A percentile compares a stretch with the other conserved stretches of the same genome.
Conservation (phyloP, 92 coral and sea anemone species). For the Isaurus tuberculatus region DNA sequence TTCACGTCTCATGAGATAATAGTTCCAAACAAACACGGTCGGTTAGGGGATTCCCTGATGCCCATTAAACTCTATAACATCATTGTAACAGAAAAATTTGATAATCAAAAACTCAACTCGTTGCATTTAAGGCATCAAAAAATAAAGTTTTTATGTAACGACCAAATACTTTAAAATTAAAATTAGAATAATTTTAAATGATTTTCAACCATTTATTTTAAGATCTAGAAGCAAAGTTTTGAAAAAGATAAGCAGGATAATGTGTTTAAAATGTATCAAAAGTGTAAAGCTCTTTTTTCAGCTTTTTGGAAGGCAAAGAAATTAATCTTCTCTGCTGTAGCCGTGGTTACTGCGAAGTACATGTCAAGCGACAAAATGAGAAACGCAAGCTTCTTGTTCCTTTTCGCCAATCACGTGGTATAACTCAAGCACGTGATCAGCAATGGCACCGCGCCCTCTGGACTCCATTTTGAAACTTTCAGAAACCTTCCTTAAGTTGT, state of each 20-base stretch:
- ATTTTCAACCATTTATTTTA: neutral
- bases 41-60: conserved; percentile 47
- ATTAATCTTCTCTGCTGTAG: neutral
- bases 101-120: neutral
- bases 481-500: conserved; percentile 24
- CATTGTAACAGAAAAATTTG: neutral
- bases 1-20: conserved; percentile 37
- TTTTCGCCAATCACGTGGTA: conserved; percentile 72
- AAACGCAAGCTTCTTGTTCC: conserved; percentile 21
- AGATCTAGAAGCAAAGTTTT: neutral
- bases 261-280: neutral
- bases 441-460: conserved; percentile 95
- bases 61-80: neutral
- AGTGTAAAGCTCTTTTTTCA: neutral
- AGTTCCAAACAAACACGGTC: conserved; percentile 12
- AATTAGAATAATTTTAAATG: neutral
- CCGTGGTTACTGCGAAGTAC: conserved; percentile 23
- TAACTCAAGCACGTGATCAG: conserved; percentile 72
- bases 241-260: neutral
- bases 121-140: neutral
- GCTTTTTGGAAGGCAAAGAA: neutral
- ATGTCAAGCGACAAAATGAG: conserved; percentile 32
- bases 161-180: neutral
- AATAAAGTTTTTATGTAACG: neutral
- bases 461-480: conserved; percentile 74